These are phyloP conservation scores for Heteromurus nitidus DNA, from an alignment of 2,888 invertebrate species.

Conservation along the genomic window DNA sequence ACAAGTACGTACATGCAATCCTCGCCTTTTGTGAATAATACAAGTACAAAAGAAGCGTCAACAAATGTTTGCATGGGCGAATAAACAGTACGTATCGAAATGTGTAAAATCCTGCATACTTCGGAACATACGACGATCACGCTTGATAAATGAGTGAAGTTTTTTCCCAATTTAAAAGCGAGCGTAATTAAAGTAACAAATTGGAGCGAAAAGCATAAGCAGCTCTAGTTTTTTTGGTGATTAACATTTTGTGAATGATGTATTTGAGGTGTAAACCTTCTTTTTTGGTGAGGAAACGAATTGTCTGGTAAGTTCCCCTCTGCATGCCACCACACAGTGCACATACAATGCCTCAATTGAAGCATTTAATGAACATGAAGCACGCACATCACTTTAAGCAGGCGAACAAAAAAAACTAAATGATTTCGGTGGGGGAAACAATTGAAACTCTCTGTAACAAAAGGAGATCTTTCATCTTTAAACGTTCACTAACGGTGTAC, in stretches of 20 bases:
- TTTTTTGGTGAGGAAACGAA: too few species aligned
- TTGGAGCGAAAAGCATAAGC: slow-evolving; percentile 55
- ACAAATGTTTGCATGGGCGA: background rate
- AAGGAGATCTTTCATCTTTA: too few species aligned
- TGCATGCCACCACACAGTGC: background rate
- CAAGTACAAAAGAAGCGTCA: background rate
- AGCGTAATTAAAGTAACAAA: slow-evolving; percentile 57
- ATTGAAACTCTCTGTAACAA: slow-evolving; percentile 7
- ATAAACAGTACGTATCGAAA: too few species aligned
- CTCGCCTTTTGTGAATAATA: background rate
- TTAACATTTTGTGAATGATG: too few species aligned
- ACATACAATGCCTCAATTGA: slow-evolving; percentile 27
- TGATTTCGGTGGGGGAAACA: slow-evolving; percentile 38
- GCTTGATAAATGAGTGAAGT: slow-evolving; percentile 51
- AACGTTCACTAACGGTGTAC: too few species aligned
- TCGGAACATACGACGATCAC: too few species aligned
- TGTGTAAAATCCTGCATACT: too few species aligned
- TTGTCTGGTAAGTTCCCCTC: too few species aligned
- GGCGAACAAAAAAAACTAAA: slow-evolving; percentile 26
- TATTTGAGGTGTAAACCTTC: too few species aligned
- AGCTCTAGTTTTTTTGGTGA: slow-evolving; percentile 10
- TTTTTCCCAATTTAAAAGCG: slow-evolving; percentile 52
- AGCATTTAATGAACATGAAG: slow-evolving; percentile 56
- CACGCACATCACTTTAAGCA: slow-evolving; percentile 47
- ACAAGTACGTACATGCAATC: slow-evolving; percentile 1